Evolutionary conservation across 64 coral and sea anemone species (phyloP).

Genomic region (Acropora yongei): DNA sequence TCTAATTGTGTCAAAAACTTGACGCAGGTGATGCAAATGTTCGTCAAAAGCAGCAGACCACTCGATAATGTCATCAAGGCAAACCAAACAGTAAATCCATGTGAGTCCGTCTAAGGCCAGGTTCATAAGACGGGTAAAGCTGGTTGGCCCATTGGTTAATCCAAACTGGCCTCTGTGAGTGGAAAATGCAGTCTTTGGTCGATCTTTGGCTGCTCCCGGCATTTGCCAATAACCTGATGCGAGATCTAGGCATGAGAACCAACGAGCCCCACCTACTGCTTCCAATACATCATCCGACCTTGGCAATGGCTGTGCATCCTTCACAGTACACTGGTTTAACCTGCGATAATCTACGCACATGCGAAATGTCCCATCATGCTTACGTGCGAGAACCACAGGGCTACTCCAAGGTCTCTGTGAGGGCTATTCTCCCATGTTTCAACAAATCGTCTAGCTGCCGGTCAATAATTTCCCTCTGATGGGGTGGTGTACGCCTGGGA

Average conservation of each 20-base stretch:
- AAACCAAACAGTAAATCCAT: no score
- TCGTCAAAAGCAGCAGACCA: conserved; percentile 9
- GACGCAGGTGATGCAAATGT: background rate
- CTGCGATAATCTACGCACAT: no score
- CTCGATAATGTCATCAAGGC: conserved; percentile 18
- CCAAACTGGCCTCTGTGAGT: background rate
- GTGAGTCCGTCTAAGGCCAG: no score
- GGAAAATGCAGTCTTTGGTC: conserved; percentile 10
- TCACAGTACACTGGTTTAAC: background rate
- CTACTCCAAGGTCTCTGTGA: no score
- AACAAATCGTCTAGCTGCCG: background rate
- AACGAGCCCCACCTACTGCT: background rate
- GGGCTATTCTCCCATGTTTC: no score
- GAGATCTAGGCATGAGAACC: background rate
- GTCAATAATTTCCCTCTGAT: conserved; percentile 1
- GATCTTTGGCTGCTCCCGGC: conserved; percentile 6
- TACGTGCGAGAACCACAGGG: no score
- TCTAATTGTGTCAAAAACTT: background rate
- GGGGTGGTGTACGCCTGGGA: background rate
- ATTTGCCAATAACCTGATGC: conserved; percentile 34
- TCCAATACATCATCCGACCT: no score
- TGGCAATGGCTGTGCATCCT: background rate
- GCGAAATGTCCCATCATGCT: no score
- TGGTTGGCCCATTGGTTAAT: background rate
- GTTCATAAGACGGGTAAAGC: no score